phyloP scores from a whole-genome alignment of 2,113 vertebrate genomes.

The Mesoclemmys tuberculata region DNA sequence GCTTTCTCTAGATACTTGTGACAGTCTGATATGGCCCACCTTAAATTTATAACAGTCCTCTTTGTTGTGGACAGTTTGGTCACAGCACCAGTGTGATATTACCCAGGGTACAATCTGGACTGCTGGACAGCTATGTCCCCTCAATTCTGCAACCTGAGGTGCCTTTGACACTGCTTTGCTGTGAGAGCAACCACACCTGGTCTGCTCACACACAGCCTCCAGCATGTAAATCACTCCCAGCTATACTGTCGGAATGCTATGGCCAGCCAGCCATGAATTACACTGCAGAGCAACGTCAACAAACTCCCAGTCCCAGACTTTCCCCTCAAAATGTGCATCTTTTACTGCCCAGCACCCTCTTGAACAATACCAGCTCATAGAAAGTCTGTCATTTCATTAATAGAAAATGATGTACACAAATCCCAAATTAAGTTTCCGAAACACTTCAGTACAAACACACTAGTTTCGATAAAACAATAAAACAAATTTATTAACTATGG shows the following conservation, averaged over 20 bases:
- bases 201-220: no score
- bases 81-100: no score
- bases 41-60: no score
- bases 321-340: neutral
- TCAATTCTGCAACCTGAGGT: no score
- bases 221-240: neutral
- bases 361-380: neutral
- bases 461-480: neutral
- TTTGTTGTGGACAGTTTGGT: no score
- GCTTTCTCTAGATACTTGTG: no score
- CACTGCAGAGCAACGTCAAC: neutral
- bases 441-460: neutral
- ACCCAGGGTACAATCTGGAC: no score
- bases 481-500: neutral
- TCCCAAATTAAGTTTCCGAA: neutral
- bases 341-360: neutral
- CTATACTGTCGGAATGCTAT: neutral
- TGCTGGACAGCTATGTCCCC: no score
- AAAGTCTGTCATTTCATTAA: neutral
- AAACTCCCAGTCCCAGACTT: neutral
- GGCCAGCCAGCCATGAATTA: neutral
- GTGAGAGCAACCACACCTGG: no score
- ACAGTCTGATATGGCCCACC: no score
- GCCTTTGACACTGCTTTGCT: no score
- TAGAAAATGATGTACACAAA: neutral